Evolutionary conservation across 2,888 invertebrate genomes (phyloP).

Genomic region (Ichneumon xanthorius): DNA sequence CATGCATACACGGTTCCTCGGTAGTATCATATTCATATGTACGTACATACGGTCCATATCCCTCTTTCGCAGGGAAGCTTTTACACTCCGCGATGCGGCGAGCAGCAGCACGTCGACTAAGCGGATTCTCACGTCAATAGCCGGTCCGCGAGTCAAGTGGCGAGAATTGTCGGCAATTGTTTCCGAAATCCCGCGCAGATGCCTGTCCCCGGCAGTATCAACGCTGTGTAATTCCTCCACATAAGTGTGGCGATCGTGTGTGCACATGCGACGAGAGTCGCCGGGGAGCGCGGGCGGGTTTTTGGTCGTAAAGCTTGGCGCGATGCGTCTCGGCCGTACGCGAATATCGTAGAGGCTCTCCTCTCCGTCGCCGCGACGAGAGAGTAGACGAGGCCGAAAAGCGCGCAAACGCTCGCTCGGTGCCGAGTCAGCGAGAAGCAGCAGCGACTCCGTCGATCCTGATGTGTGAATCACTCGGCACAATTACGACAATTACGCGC

Average conservation of each 20-base stretch:
- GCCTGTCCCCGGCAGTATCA: slow-evolving; percentile 68
- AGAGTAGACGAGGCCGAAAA: slow-evolving; percentile 15
- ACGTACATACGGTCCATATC: not conserved
- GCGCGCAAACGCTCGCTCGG: slow-evolving; percentile 35
- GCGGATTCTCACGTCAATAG: slow-evolving; percentile 85
- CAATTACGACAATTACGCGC: slow-evolving; percentile 84
- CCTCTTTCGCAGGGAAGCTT: slow-evolving; percentile 24
- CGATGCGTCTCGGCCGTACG: slow-evolving; percentile 55
- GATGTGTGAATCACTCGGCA: slow-evolving; percentile 85
- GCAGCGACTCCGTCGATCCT: slow-evolving; percentile 75
- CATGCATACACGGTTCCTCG: slow-evolving; percentile 77
- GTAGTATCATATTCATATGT: not conserved
- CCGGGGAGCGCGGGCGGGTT: not conserved
- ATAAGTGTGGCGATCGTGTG: slow-evolving; percentile 23
- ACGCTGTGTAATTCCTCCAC: slow-evolving; percentile 30
- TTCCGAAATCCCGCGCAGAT: slow-evolving; percentile 85
- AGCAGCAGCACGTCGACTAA: slow-evolving; percentile 76
- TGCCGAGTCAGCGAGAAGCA: slow-evolving; percentile 44
- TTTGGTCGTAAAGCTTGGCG: slow-evolving; percentile 15
- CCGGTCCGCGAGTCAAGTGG: slow-evolving; percentile 84
- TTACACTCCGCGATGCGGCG: slow-evolving; percentile 29
- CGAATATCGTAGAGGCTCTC: slow-evolving; percentile 53
- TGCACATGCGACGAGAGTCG: slow-evolving; percentile 13
- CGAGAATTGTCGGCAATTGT: slow-evolving; percentile 85
- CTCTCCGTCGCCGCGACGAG: not conserved